Conservation (phyloP, 1,140 invertebrate genomes). For the Dreissena rostriformis region DNA sequence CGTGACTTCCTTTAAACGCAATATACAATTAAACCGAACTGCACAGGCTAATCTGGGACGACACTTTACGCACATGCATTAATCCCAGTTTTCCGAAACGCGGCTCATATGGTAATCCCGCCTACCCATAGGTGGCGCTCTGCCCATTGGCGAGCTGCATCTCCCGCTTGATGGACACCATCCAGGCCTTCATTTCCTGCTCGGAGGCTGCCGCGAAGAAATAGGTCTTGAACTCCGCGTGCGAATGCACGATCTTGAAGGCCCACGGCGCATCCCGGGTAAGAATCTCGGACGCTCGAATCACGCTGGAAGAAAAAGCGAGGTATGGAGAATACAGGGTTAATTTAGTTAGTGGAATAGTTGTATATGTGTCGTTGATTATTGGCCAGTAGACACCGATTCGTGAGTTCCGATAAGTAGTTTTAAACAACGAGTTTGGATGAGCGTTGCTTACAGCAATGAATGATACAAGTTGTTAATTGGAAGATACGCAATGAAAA, state of each 20-base stretch:
- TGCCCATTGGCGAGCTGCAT: slow-evolving; percentile 53
- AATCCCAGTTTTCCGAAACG: not conserved
- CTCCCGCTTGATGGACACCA: slow-evolving; percentile 58
- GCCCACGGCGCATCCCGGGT: slow-evolving; percentile 56
- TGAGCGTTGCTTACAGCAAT: too few species aligned
- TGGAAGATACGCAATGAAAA: too few species aligned
- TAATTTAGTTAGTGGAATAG: too few species aligned
- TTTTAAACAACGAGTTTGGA: too few species aligned
- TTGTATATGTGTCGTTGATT: too few species aligned
- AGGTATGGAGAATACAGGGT: not conserved
- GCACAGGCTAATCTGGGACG: too few species aligned
- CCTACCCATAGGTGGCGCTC: slow-evolving; percentile 47
- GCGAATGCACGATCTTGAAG: slow-evolving; percentile 61
- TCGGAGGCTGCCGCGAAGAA: slow-evolving; percentile 60
- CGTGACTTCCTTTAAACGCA: too few species aligned
- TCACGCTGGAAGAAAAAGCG: slow-evolving; percentile 49
- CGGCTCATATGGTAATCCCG: not conserved
- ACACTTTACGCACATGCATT: too few species aligned
- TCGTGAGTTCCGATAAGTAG: too few species aligned
- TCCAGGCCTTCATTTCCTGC: slow-evolving; percentile 66
- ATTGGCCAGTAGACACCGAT: too few species aligned
- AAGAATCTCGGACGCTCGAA: slow-evolving; percentile 53
- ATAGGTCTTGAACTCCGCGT: slow-evolving; percentile 59
- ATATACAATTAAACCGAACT: too few species aligned
- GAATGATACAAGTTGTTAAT: too few species aligned